These are phyloP conservation scores for Onychomys arenicola DNA, from an alignment of 2,797 vertebrate genomes.

Conservation along the genomic window DNA sequence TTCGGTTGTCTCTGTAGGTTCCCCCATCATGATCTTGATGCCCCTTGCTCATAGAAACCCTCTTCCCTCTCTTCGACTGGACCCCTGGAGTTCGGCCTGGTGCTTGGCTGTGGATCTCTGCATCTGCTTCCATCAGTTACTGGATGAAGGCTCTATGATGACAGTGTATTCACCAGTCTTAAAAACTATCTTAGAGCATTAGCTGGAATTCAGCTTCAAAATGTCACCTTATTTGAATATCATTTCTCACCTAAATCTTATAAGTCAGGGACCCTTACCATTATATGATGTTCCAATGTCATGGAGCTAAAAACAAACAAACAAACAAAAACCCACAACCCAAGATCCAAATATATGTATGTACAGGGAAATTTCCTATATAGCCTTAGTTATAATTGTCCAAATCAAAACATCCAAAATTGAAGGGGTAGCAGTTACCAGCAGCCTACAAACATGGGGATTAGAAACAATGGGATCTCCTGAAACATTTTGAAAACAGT, in stretches of 20 bases:
- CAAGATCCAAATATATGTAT: background rate
- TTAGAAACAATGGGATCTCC: background rate
- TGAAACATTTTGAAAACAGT: background rate
- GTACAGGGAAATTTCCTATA: background rate
- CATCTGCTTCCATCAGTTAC: no score
- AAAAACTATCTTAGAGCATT: background rate
- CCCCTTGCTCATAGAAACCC: no score
- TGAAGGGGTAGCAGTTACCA: background rate
- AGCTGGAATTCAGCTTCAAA: background rate
- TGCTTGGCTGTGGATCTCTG: no score
- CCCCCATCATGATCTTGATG: no score
- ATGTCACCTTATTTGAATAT: background rate
- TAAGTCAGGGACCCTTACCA: background rate
- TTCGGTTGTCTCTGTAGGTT: no score
- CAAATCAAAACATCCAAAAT: background rate
- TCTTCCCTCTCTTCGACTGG: no score
- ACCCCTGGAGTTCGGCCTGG: no score
- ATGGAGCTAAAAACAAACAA: background rate
- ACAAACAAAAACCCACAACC: background rate
- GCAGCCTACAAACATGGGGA: background rate
- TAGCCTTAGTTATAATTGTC: background rate
- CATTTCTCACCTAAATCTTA: background rate
- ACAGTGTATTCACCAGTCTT: background rate
- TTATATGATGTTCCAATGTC: background rate
- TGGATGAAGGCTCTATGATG: no score